Conservation (phyloP, 2,797 vertebrate genomes). For the Calcarius lapponicus region DNA sequence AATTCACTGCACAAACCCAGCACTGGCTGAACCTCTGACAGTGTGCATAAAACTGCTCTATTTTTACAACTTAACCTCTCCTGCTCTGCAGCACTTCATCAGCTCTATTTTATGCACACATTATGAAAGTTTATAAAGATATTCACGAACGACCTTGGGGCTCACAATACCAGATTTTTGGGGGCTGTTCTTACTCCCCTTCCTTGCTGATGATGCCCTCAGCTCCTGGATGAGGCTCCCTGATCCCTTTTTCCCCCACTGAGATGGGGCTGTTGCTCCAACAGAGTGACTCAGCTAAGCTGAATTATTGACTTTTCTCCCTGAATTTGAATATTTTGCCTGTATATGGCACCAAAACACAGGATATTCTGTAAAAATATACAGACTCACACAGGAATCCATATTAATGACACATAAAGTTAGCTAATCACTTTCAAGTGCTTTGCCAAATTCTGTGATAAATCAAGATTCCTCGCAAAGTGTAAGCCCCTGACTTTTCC, state of each 20-base stretch:
- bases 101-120: neutral
- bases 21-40: neutral
- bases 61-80: constrained; percentile 32
- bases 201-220: neutral
- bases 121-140: neutral
- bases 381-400: neutral
- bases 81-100: neutral
- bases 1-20: neutral
- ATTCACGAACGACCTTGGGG: neutral
- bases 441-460: neutral
- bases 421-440: neutral
- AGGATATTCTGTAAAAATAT: neutral
- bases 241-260: neutral
- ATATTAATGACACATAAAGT: neutral
- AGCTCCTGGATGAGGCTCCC: neutral
- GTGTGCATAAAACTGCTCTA: neutral
- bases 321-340: neutral
- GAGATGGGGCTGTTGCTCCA: neutral
- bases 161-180: neutral
- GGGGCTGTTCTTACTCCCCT: neutral
- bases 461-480: neutral
- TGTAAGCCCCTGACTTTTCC: neutral
- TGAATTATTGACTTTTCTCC: neutral
- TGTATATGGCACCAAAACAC: neutral
- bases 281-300: constrained; percentile 24